Percentiles rank a stretch among this genome's conserved stretches.
Conservation (phyloP, 1,140 invertebrate species). For the Mycetomoellerius zeteki region DNA sequence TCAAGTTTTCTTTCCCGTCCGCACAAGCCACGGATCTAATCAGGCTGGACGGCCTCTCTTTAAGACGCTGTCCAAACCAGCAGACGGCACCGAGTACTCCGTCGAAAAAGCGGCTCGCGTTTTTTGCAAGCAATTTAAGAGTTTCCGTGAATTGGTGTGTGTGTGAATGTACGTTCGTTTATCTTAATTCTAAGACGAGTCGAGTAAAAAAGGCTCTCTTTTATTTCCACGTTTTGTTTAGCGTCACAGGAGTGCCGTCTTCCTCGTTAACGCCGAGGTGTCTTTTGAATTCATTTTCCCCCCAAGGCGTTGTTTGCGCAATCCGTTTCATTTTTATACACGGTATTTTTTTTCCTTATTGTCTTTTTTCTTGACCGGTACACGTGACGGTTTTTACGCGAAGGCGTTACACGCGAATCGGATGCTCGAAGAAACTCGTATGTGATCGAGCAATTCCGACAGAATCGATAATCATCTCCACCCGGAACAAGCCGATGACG, state of each 20-base stretch:
- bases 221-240: conserved; percentile 26
- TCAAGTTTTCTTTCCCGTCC: conserved; percentile 51
- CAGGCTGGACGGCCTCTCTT: conserved; percentile 36
- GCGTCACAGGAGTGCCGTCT: not conserved
- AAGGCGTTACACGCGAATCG: conserved; percentile 16
- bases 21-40: conserved; percentile 52
- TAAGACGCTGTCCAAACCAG: conserved; percentile 40
- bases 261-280: conserved; percentile 26
- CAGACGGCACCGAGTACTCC: conserved; percentile 17
- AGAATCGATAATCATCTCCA: conserved; percentile 59
- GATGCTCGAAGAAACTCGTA: conserved; percentile 26
- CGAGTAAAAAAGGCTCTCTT: conserved; percentile 14
- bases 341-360: conserved; percentile 4
- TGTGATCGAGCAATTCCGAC: conserved; percentile 40
- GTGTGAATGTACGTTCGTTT: conserved; percentile 65
- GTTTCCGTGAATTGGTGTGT: conserved; percentile 26
- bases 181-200: conserved; percentile 55
- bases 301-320: conserved; percentile 32
- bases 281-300: conserved; percentile 40
- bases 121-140: conserved; percentile 53
- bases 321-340: not conserved
- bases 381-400: conserved; percentile 17
- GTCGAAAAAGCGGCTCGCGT: conserved; percentile 40
- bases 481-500: conserved; percentile 52
- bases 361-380: not conserved